Evolutionary conservation across 2,113 vertebrate genomes (phyloP), one percentile per base, ranked within the genome.

Genomic region (Coryphaenoides rupestris): DNA sequence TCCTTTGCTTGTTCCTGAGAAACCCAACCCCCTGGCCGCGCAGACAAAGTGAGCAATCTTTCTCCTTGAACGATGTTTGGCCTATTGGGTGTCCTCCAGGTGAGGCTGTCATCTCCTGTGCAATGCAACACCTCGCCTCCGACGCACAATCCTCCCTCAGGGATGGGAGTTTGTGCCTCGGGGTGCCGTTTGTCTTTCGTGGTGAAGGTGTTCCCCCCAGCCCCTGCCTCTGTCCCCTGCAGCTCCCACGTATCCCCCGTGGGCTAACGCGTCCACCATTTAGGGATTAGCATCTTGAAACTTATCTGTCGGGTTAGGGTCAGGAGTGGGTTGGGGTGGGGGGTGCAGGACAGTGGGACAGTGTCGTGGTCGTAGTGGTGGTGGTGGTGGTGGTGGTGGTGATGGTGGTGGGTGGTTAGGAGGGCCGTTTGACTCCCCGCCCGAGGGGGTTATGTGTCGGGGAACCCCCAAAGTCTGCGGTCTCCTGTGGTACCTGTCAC

Each of bases 261-360:
- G n/a, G n/a, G n/a, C 17, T 33, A 19, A 33, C 28, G 33, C 56
- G 45, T 62, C 5, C 4, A 45, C 19, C 50, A 26, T 55, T 65
- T 61, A 33, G 59, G 24, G 47, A 17, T 69, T 40, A 76, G 72
- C 77, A 69, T 40, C 21, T 56, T 16, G 47, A 84, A 63, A 69
- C 67, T 49, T 28, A 70, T 53, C 55, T 55, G 21, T 46, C 19
- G 13, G 23, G 47, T 16, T 16, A 4, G 47, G 47, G 47, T 16
- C 15, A n/a, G 47, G 47, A n/a, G n/a, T n/a, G n/a, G n/a, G n/a
- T n/a, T n/a, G n/a, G n/a, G n/a, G n/a, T n/a, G n/a, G n/a, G n/a
- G n/a, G n/a, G n/a, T n/a, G n/a, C n/a, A n/a, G 47, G 47, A 6
- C 15, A 16, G 7, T 4, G 5, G 16, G 47, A n/a, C 13, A 50